These are phyloP conservation scores for Actenoides hombroni DNA, from an alignment of 2,113 vertebrate species.

Conservation along the genomic window DNA sequence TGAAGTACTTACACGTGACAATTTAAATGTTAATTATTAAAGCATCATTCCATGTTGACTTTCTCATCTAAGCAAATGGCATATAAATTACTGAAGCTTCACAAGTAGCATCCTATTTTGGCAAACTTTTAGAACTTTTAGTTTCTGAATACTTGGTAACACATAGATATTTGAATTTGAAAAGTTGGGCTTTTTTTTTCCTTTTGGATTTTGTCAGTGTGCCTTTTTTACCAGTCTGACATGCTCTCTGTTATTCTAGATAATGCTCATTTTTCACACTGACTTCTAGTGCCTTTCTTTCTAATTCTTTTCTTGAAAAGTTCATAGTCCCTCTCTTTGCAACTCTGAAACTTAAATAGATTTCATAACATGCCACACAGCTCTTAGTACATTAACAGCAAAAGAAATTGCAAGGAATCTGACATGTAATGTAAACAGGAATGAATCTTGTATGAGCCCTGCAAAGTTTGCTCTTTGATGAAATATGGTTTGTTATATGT, in stretches of 20 bases:
- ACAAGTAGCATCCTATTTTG: neutral
- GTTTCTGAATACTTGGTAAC: neutral
- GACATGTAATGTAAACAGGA: constrained; percentile 29
- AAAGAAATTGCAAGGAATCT: constrained; percentile 13
- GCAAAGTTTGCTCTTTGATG: constrained; percentile 39
- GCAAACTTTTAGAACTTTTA: neutral
- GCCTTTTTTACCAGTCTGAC: neutral
- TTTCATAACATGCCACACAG: constrained; percentile 20
- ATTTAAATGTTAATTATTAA: constrained; percentile 23
- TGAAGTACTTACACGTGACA: neutral
- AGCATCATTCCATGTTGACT: neutral
- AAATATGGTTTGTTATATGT: neutral
- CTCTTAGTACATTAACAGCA: neutral
- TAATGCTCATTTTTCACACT: neutral
- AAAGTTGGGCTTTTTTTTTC: neutral
- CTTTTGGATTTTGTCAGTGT: neutral
- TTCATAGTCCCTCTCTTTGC: neutral
- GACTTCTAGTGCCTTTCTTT: neutral
- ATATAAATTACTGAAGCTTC: neutral
- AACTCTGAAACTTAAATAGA: constrained; percentile 37
- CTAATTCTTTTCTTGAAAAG: neutral
- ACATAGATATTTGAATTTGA: neutral
- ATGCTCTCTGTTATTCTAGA: neutral
- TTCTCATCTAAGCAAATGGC: neutral
- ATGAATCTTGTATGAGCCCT: constrained; percentile 40